Evolutionary conservation across 1,140 invertebrate species (phyloP).

Genomic region (Agrilus planipennis): DNA sequence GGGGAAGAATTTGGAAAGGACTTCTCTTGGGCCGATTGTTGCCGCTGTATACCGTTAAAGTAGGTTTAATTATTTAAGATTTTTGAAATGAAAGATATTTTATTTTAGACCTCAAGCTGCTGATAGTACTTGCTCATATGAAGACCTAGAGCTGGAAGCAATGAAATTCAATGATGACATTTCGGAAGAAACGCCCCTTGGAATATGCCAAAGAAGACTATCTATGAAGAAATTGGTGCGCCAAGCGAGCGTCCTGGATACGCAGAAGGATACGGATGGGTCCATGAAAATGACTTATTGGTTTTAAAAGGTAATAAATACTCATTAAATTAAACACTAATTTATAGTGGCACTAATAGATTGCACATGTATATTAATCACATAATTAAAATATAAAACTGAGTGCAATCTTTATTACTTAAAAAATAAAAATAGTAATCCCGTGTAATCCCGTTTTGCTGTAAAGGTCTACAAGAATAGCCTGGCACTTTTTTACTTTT

Average conservation of each 20-base stretch:
- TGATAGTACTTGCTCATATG: constrained; percentile 41
- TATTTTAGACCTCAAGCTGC: constrained; percentile 31
- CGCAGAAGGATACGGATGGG: constrained; percentile 60
- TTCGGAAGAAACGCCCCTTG: constrained; percentile 34
- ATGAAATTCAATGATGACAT: constrained; percentile 17
- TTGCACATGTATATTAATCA: no score
- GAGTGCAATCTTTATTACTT: no score
- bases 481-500: no score
- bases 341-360: no score
- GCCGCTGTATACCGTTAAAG: constrained; percentile 51
- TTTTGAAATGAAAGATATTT: no score
- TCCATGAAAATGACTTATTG: constrained; percentile 73
- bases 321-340: no score
- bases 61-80: constrained; percentile 22
- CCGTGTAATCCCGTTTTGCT: no score
- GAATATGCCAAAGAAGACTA: constrained; percentile 31
- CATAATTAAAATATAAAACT: no score
- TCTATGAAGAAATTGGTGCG: constrained; percentile 54
- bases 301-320: no score
- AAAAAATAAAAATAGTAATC: no score
- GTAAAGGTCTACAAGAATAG: no score
- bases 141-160: constrained; percentile 45
- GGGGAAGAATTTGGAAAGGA: constrained; percentile 80
- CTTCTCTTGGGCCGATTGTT: constrained; percentile 60
- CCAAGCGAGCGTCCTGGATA: constrained; percentile 66